Base-by-base conservation (phyloP, 2,113 vertebrate genomes). In the Fukomys damarensis region DNA sequence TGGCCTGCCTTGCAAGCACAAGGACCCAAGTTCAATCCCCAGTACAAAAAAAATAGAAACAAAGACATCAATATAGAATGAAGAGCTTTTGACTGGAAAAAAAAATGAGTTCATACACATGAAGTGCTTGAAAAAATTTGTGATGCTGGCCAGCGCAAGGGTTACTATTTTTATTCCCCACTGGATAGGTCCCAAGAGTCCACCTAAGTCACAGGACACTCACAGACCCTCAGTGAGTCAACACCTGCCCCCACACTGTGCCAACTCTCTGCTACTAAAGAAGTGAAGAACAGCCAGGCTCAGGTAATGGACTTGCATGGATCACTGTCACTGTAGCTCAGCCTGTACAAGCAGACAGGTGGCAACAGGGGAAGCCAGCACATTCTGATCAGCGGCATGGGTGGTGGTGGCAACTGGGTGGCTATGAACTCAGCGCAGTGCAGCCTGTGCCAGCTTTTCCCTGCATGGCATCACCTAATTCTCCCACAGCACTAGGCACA, bases 381-480 rank as follows among this genome's bases (percentile, higher is more conserved):
- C 3, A 3, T 30, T 24, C 4, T 0, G 0, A 54, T 28, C 80
- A 24, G 19, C 3, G 5, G 3, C 26, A 16, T 0, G 0, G 7
- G 22, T 43, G 38, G 70, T 41, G 28, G 70, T 43, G 70, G 56
- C 68, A n/a, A 30, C 35, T 38, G 76, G 35, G 49, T 0, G 17
- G 35, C 49, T 43, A 11, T 0, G 38, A 65, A 19, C 65, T 17
- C 30, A 2, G 0, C 0, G 58, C 4, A 1, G 24, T 43, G 2
- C 1, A 13, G 66, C 11, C 46, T 12, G 11, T 13, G 5, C 3
- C 1, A 6, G 41, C 54, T 30, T 49, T 35, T 16, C 13, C 74
- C 35, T 38, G 19, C 5, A 8, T 14, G 10, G 17, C 58, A 8
- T 43, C n/a, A 43, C 89, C 41, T 56, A 12, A 41, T 6, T 59